Conservation (phyloP, 2,888 invertebrate species). For the Ormyrus labotus region DNA sequence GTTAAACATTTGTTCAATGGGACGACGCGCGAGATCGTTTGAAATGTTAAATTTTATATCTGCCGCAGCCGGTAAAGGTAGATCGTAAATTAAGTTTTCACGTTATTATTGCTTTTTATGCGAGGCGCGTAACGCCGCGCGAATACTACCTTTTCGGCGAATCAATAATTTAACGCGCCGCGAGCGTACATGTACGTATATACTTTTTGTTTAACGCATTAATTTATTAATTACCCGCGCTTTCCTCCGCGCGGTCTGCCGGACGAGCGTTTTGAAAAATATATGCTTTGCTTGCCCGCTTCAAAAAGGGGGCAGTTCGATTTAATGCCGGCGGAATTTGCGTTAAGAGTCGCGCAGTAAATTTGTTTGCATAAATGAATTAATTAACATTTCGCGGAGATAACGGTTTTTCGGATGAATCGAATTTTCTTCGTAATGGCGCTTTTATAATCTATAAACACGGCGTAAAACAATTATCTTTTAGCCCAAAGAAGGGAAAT, state of each 20-base stretch:
- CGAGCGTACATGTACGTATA: background rate
- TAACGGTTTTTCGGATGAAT: background rate
- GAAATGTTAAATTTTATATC: too few species aligned
- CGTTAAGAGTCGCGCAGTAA: background rate
- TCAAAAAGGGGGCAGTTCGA: background rate
- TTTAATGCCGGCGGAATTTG: conserved; percentile 5
- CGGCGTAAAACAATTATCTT: too few species aligned
- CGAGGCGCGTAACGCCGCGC: background rate
- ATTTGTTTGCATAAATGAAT: conserved; percentile 1
- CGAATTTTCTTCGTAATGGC: too few species aligned
- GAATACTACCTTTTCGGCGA: background rate
- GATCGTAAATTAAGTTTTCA: conserved; percentile 19
- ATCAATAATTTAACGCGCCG: background rate
- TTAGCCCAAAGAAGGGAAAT: too few species aligned
- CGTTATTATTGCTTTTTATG: background rate
- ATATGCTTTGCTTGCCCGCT: background rate
- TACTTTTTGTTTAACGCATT: background rate
- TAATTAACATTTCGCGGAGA: background rate
- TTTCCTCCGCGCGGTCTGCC: too few species aligned
- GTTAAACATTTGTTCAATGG: too few species aligned
- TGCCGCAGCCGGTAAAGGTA: too few species aligned
- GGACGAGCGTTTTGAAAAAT: conserved; percentile 6
- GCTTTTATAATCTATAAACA: too few species aligned
- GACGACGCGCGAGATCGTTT: too few species aligned
- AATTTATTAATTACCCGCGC: conserved; percentile 24